phyloP scores from a whole-genome alignment of 2,113 vertebrate genomes.

The Plecturocebus donacophilus region DNA sequence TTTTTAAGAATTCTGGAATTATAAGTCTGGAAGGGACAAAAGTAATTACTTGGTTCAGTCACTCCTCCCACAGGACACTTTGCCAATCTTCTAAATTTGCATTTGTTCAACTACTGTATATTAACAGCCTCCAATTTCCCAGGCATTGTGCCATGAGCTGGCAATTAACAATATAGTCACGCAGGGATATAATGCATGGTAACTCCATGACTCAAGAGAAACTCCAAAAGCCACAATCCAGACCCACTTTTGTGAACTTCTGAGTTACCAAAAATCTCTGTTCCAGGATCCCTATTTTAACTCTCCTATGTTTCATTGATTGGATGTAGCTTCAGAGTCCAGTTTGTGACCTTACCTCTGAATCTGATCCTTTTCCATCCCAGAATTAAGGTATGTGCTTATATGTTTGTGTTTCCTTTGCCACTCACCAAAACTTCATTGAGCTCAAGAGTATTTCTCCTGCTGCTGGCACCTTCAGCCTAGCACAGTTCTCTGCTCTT shows the following conservation, averaged over 20 bases:
- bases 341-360: neutral
- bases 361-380: neutral
- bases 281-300: neutral
- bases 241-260: neutral
- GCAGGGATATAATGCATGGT: accelerated
- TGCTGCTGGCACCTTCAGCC: neutral
- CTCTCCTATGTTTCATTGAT: neutral
- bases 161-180: neutral
- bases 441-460: neutral
- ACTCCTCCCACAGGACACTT: neutral
- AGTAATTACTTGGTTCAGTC: neutral
- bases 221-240: neutral
- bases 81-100: neutral
- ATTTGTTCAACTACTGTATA: neutral
- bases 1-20: conserved; percentile 12
- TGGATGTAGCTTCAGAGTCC: neutral
- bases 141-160: too few species aligned
- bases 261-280: neutral
- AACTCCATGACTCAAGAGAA: neutral
- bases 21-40: neutral
- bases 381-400: neutral
- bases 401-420: neutral
- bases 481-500: neutral
- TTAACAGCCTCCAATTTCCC: neutral
- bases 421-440: neutral